Evolutionary conservation across 92 coral and sea anemone species (phyloP).

Genomic region (Umimayanthus kanabou): DNA sequence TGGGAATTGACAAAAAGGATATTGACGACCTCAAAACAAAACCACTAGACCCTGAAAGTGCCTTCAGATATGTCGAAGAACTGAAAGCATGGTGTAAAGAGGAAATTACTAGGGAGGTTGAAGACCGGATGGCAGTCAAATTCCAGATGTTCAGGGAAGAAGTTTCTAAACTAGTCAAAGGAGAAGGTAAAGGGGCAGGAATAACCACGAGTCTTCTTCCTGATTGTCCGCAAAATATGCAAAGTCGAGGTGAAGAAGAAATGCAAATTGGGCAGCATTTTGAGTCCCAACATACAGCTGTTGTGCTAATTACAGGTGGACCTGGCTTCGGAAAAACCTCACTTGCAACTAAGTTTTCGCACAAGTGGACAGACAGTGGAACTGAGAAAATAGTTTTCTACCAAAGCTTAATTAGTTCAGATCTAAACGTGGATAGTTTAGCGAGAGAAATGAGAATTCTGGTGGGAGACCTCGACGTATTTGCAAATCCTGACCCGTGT

Average conservation of each 20-base stretch:
- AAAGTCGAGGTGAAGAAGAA: slow-evolving; percentile 2
- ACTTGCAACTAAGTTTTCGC: background rate
- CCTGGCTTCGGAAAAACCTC: background rate
- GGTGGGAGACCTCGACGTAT: background rate
- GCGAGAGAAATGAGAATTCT: background rate
- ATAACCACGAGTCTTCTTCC: background rate
- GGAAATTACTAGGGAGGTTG: background rate
- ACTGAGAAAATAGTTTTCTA: background rate
- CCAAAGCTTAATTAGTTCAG: background rate
- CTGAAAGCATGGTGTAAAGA: background rate
- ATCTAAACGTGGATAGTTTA: background rate
- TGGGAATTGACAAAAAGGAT: background rate
- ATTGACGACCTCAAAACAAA: background rate
- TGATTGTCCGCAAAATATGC: slow-evolving; percentile 8
- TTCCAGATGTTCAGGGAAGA: background rate
- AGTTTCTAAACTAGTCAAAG: background rate
- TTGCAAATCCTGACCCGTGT: background rate
- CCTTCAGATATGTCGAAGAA: background rate
- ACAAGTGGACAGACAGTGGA: background rate
- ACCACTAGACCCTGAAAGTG: background rate
- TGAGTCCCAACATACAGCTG: background rate
- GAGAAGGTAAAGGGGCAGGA: background rate
- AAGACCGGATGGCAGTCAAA: no score
- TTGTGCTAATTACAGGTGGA: background rate
- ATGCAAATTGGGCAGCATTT: background rate